Evolutionary conservation across 2,888 invertebrate genomes (phyloP).

Genomic region (Camponotus fellah): DNA sequence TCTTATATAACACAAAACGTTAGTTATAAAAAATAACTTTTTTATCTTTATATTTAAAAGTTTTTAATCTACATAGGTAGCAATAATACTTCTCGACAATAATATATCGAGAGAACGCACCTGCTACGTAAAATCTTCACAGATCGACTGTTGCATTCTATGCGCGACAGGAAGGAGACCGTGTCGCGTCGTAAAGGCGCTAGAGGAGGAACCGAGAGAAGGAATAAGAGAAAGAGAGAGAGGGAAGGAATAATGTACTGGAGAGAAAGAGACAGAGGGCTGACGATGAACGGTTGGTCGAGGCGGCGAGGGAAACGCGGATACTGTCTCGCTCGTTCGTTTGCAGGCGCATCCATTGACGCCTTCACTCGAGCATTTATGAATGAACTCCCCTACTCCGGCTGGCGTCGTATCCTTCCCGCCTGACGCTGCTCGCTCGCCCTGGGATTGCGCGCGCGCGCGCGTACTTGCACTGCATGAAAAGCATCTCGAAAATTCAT

Average conservation of each 20-base stretch:
- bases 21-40: not conserved
- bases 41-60: not conserved
- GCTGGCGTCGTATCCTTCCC: constrained; percentile 53
- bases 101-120: not conserved
- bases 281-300: constrained; percentile 27
- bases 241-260: constrained; percentile 32
- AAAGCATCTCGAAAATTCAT: constrained; percentile 7
- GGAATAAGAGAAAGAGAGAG: not conserved
- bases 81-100: not conserved
- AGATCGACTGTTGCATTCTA: constrained; percentile 32
- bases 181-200: not conserved
- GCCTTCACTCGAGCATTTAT: constrained; percentile 82
- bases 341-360: constrained; percentile 84
- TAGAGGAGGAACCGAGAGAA: constrained; percentile 20
- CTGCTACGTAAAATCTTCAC: constrained; percentile 16
- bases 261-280: constrained; percentile 48
- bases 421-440: constrained; percentile 44
- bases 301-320: constrained; percentile 61
- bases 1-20: not conserved
- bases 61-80: not conserved
- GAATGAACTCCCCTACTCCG: constrained; percentile 80
- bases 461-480: not conserved
- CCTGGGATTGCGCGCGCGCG: not conserved
- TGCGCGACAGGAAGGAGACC: constrained; percentile 1
- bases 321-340: constrained; percentile 76